These are phyloP conservation scores for Andrena chrysosceles DNA, from an alignment of 2,888 invertebrate species.

Conservation along the genomic window DNA sequence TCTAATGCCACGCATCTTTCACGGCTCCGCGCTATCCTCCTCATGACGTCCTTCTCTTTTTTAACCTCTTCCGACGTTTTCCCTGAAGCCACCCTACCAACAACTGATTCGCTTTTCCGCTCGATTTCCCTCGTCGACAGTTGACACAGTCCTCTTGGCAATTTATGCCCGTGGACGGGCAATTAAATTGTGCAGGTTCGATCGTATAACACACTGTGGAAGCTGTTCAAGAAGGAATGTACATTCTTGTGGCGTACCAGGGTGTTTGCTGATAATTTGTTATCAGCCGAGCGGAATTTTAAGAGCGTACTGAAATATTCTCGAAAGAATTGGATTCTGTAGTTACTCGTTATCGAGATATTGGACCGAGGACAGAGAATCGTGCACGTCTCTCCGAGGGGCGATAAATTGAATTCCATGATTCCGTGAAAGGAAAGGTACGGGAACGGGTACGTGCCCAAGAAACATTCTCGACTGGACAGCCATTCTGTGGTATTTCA, in stretches of 20 bases:
- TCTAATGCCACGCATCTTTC: slow-evolving; percentile 30
- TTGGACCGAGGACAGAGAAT: neutral
- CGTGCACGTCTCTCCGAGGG: neutral
- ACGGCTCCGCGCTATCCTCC: neutral
- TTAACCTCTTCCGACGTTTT: slow-evolving; percentile 36
- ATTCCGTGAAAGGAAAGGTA: slow-evolving; percentile 2
- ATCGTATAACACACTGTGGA: no score
- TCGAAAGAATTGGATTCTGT: neutral
- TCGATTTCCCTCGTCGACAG: slow-evolving; percentile 17
- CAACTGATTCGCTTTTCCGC: slow-evolving; percentile 6
- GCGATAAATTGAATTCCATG: slow-evolving; percentile 45
- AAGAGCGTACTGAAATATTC: no score
- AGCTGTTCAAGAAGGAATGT: no score
- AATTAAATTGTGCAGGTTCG: slow-evolving; percentile 12
- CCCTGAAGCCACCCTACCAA: neutral
- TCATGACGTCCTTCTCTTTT: neutral
- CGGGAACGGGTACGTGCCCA: slow-evolving; percentile 17
- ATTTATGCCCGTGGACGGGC: neutral
- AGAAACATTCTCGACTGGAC: neutral
- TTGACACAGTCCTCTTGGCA: neutral
- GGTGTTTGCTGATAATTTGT: no score
- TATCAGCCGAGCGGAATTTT: no score
- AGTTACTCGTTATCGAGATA: neutral
- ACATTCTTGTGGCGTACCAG: no score
- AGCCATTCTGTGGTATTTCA: neutral